Evolutionary conservation across 1,140 invertebrate species (phyloP).

Genomic region (Heliconius hermathena): DNA sequence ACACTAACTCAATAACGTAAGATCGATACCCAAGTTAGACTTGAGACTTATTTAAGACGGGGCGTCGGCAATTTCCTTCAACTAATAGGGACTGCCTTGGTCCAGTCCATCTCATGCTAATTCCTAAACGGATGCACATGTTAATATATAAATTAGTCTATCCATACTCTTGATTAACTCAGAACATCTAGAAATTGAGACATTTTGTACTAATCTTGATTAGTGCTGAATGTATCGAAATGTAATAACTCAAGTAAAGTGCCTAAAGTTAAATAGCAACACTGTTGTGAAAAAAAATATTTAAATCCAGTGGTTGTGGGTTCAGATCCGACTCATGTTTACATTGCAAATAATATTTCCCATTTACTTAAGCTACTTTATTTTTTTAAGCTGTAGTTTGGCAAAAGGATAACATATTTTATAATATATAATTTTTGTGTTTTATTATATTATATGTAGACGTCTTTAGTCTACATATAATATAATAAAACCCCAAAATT

Average conservation of each 20-base stretch:
- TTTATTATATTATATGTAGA: too few species aligned
- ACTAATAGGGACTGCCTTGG: conserved; percentile 46
- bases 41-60: conserved; percentile 46
- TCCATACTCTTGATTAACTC: conserved; percentile 29
- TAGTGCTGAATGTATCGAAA: background rate
- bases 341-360: too few species aligned
- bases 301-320: too few species aligned
- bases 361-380: too few species aligned
- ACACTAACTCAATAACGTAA: conserved; percentile 11
- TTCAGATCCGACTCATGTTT: too few species aligned
- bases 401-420: too few species aligned
- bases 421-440: too few species aligned
- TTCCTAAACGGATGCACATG: conserved; percentile 47
- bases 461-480: too few species aligned
- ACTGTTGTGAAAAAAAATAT: too few species aligned
- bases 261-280: too few species aligned
- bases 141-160: conserved; percentile 48
- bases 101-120: conserved; percentile 43
- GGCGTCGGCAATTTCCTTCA: conserved; percentile 50
- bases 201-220: background rate
- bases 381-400: too few species aligned
- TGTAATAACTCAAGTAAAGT: background rate
- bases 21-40: conserved; percentile 23
- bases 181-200: conserved; percentile 19
- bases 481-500: too few species aligned